Evolutionary conservation across 2,113 vertebrate species (phyloP).

Genomic region (Lepidiolamprologus cunningtoni): DNA sequence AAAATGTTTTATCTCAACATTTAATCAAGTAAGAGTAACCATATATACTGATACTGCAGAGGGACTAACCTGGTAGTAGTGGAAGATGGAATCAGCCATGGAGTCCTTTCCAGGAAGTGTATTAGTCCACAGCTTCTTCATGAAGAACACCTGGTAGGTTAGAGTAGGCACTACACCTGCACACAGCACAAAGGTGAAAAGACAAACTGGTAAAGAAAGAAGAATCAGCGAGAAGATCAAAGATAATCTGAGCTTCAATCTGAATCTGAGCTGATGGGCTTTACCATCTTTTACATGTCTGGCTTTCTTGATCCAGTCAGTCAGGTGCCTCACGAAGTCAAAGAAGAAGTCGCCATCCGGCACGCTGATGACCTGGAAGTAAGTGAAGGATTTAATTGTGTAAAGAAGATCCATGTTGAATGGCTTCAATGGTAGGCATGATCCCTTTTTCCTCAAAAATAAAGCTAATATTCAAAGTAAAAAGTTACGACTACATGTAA

Average conservation of each 20-base stretch:
- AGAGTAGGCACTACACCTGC: slow-evolving; percentile 87
- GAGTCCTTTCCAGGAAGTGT: slow-evolving; percentile 89
- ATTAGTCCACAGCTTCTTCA: slow-evolving; percentile 98
- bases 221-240: not conserved
- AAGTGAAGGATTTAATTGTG: not conserved
- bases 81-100: slow-evolving; percentile 96
- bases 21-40: not conserved
- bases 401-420: not conserved
- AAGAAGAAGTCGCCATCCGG: slow-evolving; percentile 99
- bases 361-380: slow-evolving; percentile 89
- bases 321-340: slow-evolving; percentile 96
- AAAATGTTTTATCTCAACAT: not conserved
- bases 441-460: rapidly evolving
- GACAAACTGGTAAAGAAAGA: not conserved
- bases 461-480: not conserved
- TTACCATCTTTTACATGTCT: slow-evolving; percentile 90
- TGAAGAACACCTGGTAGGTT: slow-evolving; percentile 99
- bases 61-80: slow-evolving; percentile 87
- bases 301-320: slow-evolving; percentile 98
- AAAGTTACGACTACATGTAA: rapidly evolving
- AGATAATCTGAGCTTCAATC: not conserved
- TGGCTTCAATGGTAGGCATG: rapidly evolving
- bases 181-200: not conserved
- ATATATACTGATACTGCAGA: not conserved
- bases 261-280: rapidly evolving